phyloP scores from a whole-genome alignment of 2,797 vertebrate species.

The Microctenopoma lineatum region DNA sequence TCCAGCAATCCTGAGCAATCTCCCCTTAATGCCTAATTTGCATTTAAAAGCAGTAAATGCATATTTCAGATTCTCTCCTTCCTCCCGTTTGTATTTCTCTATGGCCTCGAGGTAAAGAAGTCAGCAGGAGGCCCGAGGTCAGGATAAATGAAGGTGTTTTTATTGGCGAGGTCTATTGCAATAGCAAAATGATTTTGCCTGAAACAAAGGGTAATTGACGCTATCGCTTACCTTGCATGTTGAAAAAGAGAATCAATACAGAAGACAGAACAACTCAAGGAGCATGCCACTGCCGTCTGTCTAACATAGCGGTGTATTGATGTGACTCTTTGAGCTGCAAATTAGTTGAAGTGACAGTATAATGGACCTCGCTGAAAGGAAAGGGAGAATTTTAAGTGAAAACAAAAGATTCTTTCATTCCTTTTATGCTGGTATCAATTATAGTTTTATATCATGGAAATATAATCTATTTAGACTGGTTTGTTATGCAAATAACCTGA shows the following conservation, averaged over 20 bases:
- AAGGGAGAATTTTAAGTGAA: constrained; percentile 58
- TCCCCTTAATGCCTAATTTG: constrained; percentile 14
- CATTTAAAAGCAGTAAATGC: constrained; percentile 28
- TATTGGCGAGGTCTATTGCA: constrained; percentile 2
- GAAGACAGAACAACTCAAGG: constrained; percentile 55
- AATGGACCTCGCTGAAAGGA: constrained; percentile 64
- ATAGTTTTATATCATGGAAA: constrained; percentile 69
- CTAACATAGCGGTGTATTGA: constrained; percentile 62
- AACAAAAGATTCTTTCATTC: constrained; percentile 64
- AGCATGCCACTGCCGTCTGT: constrained; percentile 59
- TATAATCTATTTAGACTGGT: constrained; percentile 64
- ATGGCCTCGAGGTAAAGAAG: background rate
- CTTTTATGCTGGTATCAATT: constrained; percentile 65
- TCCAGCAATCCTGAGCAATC: background rate
- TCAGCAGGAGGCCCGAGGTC: constrained; percentile 21
- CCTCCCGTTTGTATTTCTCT: background rate
- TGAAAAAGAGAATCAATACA: constrained; percentile 61
- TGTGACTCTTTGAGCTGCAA: constrained; percentile 77
- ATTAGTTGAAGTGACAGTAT: constrained; percentile 75
- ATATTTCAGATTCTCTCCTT: constrained; percentile 9
- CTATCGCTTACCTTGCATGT: constrained; percentile 61
- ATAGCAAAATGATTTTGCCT: constrained; percentile 43
- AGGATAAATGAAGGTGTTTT: constrained; percentile 25
- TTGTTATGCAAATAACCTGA: constrained; percentile 71
- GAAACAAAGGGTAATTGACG: constrained; percentile 71